Evolutionary conservation across 2,113 vertebrate species (phyloP).

Genomic region (Lycaon pictus): DNA sequence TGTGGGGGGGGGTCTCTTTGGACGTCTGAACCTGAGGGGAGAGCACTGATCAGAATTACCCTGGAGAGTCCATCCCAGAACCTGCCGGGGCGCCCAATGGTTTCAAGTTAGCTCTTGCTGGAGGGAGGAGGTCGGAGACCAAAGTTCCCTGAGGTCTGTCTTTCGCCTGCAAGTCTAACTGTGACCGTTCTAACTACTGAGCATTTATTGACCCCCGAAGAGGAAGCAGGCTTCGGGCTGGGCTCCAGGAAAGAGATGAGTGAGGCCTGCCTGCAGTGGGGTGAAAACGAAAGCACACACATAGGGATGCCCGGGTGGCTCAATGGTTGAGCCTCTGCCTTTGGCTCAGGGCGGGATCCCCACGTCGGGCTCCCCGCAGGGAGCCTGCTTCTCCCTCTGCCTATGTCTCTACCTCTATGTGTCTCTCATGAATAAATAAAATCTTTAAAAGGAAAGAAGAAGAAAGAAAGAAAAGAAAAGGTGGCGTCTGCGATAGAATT

Average conservation of each 20-base stretch:
- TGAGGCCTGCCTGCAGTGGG: neutral
- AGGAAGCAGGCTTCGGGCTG: neutral
- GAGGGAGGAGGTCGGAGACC: neutral
- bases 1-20: neutral
- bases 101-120: conserved; percentile 1
- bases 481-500: neutral
- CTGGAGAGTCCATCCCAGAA: neutral
- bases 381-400: too few relatives aligned
- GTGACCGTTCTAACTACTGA: neutral
- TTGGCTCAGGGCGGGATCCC: too few relatives aligned
- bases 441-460: too few relatives aligned
- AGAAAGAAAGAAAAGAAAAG: neutral
- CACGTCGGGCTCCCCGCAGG: too few relatives aligned
- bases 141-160: neutral
- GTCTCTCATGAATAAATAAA: too few relatives aligned
- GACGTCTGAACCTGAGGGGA: neutral
- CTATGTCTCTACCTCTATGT: too few relatives aligned
- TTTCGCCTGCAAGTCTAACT: neutral
- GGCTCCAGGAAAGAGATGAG: neutral
- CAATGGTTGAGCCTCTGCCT: too few relatives aligned
- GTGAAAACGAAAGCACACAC: neutral
- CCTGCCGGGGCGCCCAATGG: neutral
- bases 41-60: neutral
- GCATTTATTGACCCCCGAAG: neutral
- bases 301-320: too few relatives aligned